Base-by-base conservation (phyloP, 2,797 vertebrate species). In the Falco peregrinus region DNA sequence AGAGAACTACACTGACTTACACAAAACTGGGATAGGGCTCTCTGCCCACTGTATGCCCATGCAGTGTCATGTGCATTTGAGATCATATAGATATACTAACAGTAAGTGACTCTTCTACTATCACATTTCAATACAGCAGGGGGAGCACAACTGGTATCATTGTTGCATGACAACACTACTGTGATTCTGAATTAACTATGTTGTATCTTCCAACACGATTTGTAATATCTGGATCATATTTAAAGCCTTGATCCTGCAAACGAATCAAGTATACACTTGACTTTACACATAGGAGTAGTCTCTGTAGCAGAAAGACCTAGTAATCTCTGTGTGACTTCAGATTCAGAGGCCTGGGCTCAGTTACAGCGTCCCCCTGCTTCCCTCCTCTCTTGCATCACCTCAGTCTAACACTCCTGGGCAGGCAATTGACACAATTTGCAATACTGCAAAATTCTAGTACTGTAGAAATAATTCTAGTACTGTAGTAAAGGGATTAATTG, bases 221-320 rank as follows among this genome's bases (percentile, higher is more conserved):
- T 69, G 21, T n/a, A 48, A 39, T 51, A 24, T 5, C 65, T 31
- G 17, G 0, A 25, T 3, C 1, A 2, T 10, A 45, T 15, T 5
- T 82, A 10, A 67, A 81, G 21, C 18, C 53, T 63, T 25, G 17
- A 26, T 48, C 60, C 53, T 51, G 41, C 59, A 79, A 68, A 86
- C 0, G 0, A 54, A 71, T 26, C 21, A 7, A n/a, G 48, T 3
- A 45, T 5, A 29, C 45, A 2, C 50, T 7, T 45, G 17, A 26
- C 33, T 13, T 16, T 4, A 37, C 79, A 59, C 35, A 16, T 2
- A 41, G 59, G 19, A 85, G 45, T 0, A 24, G 39, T 11, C 39
- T 76, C 57, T 56, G 76, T 5, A n/a, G 57, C 53, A 33, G 31
- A 11, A 41, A 84, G 47, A 24, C 26, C 45, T 37, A 11, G 48